These are phyloP conservation scores for Anastatus disparis DNA, from an alignment of 1,140 invertebrate genomes.

Conservation along the genomic window DNA sequence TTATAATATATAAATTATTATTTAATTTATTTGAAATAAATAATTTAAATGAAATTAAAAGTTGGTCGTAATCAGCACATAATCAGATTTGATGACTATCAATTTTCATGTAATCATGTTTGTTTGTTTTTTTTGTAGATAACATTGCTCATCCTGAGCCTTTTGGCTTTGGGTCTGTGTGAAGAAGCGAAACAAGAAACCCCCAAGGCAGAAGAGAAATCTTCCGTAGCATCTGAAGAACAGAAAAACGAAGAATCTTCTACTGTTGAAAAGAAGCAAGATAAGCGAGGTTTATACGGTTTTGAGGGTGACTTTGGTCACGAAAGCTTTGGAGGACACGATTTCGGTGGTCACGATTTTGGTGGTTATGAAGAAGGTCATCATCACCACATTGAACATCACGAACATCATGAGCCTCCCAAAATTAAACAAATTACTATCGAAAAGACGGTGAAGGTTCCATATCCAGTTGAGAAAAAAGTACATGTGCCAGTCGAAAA, in stretches of 20 bases:
- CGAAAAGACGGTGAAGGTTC: constrained; percentile 73
- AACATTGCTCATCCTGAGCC: constrained; percentile 61
- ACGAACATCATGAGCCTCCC: constrained; percentile 59
- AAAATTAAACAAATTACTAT: constrained; percentile 71
- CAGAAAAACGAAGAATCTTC: constrained; percentile 56
- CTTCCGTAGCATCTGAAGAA: constrained; percentile 53
- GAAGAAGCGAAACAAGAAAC: constrained; percentile 64
- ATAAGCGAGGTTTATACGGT: constrained; percentile 73
- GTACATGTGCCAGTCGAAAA: constrained; percentile 63
- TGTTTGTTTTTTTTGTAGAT: too few species aligned
- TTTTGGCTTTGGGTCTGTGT: constrained; percentile 65
- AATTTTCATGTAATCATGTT: too few species aligned
- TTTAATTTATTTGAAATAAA: too few species aligned
- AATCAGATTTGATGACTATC: too few species aligned
- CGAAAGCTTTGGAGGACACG: constrained; percentile 5
- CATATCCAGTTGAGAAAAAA: constrained; percentile 71
- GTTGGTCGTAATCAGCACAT: too few species aligned
- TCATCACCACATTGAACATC: neutral
- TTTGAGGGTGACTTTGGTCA: constrained; percentile 63
- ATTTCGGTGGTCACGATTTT: constrained; percentile 16
- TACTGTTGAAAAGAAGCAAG: constrained; percentile 69
- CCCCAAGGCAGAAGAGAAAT: constrained; percentile 39
- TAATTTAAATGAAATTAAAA: too few species aligned
- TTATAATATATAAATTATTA: too few species aligned
- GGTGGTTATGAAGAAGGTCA: neutral